Base-by-base conservation (phyloP, 2,888 invertebrate genomes). In the Melanostoma scalare region DNA sequence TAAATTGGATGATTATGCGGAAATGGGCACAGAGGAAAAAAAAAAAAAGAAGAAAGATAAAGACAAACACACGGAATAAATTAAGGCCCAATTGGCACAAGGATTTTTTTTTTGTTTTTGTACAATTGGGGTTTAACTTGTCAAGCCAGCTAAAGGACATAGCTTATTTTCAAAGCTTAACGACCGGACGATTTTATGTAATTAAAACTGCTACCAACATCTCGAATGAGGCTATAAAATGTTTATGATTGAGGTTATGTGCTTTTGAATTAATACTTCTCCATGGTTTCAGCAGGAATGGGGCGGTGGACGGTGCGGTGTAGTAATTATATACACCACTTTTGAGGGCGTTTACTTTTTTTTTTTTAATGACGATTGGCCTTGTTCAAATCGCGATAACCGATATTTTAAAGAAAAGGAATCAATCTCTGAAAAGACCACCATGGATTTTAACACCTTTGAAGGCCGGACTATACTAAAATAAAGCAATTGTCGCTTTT, bases 1-100 rank as follows among this genome's bases (percentile, higher is more conserved):
- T 84, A 79, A 79, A 79, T 84, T 79, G 75, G 84, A 84, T 84
- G 84, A 84, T 79, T 84, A 84, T 84, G 75, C 80, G 65, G 71
- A 76, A 81, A 71, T 67, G 63, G 69, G 71, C 56, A 74, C 68
- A 65, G 36, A 8, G n/a, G 20, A 9, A 55, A n/a, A 44, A 33
- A 48, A 36, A 30, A 63, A 30, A 63, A 36, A 38, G 38, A n/a
- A 44, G 10, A 48, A 38, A 30, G 48, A 30, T 50, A 36, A 38
- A 50, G 6, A 4, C 8, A 6, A 50, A 63, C 6, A 75, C 71
- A 44, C 46, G 42, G 71, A 65, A 81, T 81, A 76, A 81, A 81
- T 81, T 81, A 76, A 76, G 71, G 71, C 58, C 52, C 58, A 67
- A 67, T 60, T 76, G 60, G 44, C 63, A 63, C 38, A 38, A n/a